phyloP scores from a whole-genome alignment of 2,113 vertebrate species.

The Crotalus viridis region DNA sequence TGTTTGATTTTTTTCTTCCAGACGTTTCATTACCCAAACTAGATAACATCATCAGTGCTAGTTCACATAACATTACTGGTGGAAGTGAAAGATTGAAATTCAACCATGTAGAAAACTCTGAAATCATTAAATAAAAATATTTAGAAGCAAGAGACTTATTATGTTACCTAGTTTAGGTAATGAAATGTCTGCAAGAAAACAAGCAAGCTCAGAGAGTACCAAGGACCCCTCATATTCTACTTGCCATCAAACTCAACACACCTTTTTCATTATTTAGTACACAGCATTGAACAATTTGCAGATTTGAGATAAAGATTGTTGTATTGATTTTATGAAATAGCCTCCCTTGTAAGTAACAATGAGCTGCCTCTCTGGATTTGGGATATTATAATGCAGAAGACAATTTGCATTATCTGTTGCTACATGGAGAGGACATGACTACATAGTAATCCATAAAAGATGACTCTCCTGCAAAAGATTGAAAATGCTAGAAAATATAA shows the following conservation, averaged over 20 bases:
- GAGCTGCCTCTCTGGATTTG: background rate
- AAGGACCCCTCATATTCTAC: too few relatives aligned
- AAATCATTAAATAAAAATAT: background rate
- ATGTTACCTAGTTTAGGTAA: too few relatives aligned
- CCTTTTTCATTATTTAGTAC: background rate
- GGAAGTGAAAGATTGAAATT: background rate
- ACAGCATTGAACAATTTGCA: background rate
- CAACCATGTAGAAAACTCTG: background rate
- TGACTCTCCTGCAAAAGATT: conserved; percentile 48
- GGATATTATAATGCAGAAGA: background rate
- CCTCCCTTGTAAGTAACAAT: background rate
- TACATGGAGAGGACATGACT: conserved; percentile 6
- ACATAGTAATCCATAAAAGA: conserved; percentile 30
- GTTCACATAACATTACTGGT: background rate
- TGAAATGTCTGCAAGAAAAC: too few relatives aligned
- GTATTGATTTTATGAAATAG: background rate
- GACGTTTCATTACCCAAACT: too few relatives aligned
- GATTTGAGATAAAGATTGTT: background rate
- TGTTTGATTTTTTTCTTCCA: too few relatives aligned
- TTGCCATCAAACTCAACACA: background rate
- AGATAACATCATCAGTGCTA: too few relatives aligned
- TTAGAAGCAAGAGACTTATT: background rate
- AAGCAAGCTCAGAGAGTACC: too few relatives aligned
- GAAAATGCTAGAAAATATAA: conserved; percentile 56
- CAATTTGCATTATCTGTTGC: background rate